Conservation (phyloP, 1,140 invertebrate species). For the Trichogramma pretiosum region DNA sequence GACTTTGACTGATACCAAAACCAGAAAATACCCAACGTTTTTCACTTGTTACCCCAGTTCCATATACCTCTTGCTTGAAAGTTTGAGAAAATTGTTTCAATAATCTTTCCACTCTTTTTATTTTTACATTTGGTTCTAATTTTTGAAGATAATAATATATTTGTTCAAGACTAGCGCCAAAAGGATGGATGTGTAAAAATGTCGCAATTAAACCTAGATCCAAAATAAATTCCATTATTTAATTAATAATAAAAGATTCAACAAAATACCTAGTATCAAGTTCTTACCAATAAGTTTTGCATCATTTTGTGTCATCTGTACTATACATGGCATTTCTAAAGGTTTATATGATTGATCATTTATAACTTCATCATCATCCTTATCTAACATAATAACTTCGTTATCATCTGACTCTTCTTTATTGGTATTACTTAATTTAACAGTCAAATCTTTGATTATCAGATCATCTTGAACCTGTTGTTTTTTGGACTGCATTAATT, state of each 20-base stretch:
- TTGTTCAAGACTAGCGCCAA: slow-evolving; percentile 75
- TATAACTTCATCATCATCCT: slow-evolving; percentile 47
- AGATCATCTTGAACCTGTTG: slow-evolving; percentile 55
- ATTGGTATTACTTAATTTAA: slow-evolving; percentile 44
- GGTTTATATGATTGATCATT: slow-evolving; percentile 42
- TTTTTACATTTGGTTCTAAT: slow-evolving; percentile 56
- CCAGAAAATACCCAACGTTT: slow-evolving; percentile 69
- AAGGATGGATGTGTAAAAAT: slow-evolving; percentile 80
- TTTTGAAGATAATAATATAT: slow-evolving; percentile 77
- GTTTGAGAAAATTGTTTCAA: slow-evolving; percentile 66
- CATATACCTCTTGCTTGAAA: slow-evolving; percentile 65
- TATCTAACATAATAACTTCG: slow-evolving; percentile 42
- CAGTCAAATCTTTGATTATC: slow-evolving; percentile 51
- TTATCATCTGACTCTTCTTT: slow-evolving; percentile 35
- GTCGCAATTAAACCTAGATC: slow-evolving; percentile 64
- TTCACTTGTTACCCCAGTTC: slow-evolving; percentile 69
- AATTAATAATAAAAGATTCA: not conserved
- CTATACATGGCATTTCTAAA: slow-evolving; percentile 22
- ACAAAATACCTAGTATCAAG: slow-evolving; percentile 12
- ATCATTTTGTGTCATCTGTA: slow-evolving; percentile 47
- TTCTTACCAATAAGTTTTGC: slow-evolving; percentile 55
- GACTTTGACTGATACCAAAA: slow-evolving; percentile 42
- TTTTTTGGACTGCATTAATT: slow-evolving; percentile 55
- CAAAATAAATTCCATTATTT: slow-evolving; percentile 14
- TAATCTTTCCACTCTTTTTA: slow-evolving; percentile 65